A percentile compares a stretch with the other conserved stretches of the same genome.
phyloP scores from a whole-genome alignment of 2,797 vertebrate genomes.

The Chanos chanos region DNA sequence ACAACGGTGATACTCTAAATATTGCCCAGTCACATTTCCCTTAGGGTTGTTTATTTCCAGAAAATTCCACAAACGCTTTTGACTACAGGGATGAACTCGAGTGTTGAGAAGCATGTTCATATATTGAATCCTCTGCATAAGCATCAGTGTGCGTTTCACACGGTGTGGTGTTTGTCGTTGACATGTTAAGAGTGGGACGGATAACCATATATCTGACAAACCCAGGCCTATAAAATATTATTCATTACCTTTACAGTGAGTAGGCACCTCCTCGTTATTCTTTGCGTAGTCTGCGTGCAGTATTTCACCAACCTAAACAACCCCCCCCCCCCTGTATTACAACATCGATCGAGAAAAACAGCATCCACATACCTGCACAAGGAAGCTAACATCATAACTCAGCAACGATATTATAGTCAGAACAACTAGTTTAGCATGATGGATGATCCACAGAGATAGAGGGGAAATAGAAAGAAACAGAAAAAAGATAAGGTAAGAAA shows the following conservation, averaged over 20 bases:
- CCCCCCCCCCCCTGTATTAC: slow-evolving; percentile 17
- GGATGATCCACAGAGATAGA: not conserved
- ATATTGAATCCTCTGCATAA: no score
- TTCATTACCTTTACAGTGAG: slow-evolving; percentile 1
- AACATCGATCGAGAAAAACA: slow-evolving; percentile 15
- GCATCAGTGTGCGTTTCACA: no score
- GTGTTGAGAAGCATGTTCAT: no score
- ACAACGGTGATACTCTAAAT: no score
- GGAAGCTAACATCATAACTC: not conserved
- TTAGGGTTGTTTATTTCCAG: no score
- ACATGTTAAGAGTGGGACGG: not conserved
- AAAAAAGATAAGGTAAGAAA: not conserved
- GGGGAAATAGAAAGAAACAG: not conserved
- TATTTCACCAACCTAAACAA: slow-evolving; percentile 4
- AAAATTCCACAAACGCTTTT: no score
- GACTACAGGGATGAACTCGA: no score
- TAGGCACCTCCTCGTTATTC: not conserved
- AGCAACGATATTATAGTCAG: not conserved
- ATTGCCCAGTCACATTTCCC: no score
- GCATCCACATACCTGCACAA: not conserved
- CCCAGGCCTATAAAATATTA: slow-evolving; percentile 1
- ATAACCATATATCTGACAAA: not conserved
- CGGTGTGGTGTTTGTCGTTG: no score
- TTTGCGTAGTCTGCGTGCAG: not conserved
- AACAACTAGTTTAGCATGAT: slow-evolving; percentile 13